Evolutionary conservation across 2,113 vertebrate species (phyloP), one percentile per base, ranked within the genome.

Genomic region (Microtus richardsoni): DNA sequence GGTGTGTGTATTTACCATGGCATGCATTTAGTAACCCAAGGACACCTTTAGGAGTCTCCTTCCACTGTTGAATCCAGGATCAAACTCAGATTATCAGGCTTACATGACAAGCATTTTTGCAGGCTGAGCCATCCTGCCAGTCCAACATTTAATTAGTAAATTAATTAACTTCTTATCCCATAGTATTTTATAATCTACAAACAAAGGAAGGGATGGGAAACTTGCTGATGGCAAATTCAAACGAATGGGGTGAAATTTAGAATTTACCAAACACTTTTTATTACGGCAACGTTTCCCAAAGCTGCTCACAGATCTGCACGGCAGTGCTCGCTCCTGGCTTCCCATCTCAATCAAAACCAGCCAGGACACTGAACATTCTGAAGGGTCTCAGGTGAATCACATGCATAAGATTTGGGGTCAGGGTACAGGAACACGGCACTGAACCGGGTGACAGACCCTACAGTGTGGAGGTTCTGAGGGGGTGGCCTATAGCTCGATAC

Each of bases 351-450:
- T 33, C 28, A 60, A 73, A 71, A 39, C 33, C 4, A n/a, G 79
- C 68, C 49, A 58, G 10, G 0, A 7, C 58, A 9, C 13, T 33
- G 8, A 49, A 58, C 9, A 16, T 26, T 49, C 64, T 49, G 19
- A 75, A 64, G 13, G 8, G 16, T 78, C 2, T 79, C 39, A 24
- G 87, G n/a, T 26, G 21, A 93, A 30, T 33, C 0, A 0, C 24
- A 13, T 2, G 7, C 44, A 41, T 14, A 21, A 77, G 44, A 54
- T 79, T 64, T 44, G 4, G n/a, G 44, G n/a, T 66, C 30, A 64
- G 3, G 41, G 17, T 0, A 0, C 11, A 21, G 49, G 54, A 39
- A 4, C 5, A 28, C 26, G 79, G 47, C 3, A 44, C 26, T 12
- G 24, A 21, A n/a, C 39, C 7, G 24, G 47, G 21, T 3, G n/a